phyloP scores from a whole-genome alignment of 2,888 invertebrate species.

The Sthenelais limicola region DNA sequence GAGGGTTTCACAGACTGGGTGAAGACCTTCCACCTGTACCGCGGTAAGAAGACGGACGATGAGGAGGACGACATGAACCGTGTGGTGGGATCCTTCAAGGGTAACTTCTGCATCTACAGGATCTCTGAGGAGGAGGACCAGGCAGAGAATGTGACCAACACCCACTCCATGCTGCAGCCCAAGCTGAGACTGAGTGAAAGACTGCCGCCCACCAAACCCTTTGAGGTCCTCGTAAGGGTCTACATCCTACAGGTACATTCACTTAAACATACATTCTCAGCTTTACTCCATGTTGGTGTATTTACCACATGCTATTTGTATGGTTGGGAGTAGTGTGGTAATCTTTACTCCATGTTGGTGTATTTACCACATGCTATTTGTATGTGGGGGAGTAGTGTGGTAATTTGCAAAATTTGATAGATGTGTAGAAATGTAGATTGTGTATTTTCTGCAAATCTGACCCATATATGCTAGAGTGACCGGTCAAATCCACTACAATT shows the following conservation, averaged over 20 bases:
- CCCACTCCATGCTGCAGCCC: slow-evolving; percentile 19
- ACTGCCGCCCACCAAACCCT: slow-evolving; percentile 46
- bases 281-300: too few species aligned
- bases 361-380: too few species aligned
- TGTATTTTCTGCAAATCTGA: too few species aligned
- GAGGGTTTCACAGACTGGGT: slow-evolving; percentile 50
- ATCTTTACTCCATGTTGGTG: too few species aligned
- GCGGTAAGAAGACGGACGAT: slow-evolving; percentile 55
- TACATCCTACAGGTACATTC: slow-evolving; percentile 52
- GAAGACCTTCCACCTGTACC: slow-evolving; percentile 50
- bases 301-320: too few species aligned
- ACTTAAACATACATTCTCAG: too few species aligned
- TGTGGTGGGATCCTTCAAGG: slow-evolving; percentile 54
- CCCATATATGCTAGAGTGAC: too few species aligned
- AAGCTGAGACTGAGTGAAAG: slow-evolving; percentile 45
- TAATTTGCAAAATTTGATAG: too few species aligned
- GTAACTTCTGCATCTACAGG: slow-evolving; percentile 50
- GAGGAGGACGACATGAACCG: slow-evolving; percentile 51
- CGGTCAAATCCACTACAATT: too few species aligned
- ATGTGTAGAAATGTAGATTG: too few species aligned
- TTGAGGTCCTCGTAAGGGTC: slow-evolving; percentile 51
- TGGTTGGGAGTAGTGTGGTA: too few species aligned
- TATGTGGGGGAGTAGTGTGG: too few species aligned
- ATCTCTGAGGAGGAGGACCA: slow-evolving; percentile 32
- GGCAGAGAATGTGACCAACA: not conserved